A percentile compares a stretch with the other conserved stretches of the same genome.
Evolutionary conservation across 2,113 vertebrate species (phyloP).

Genomic region (Athene cunicularia): DNA sequence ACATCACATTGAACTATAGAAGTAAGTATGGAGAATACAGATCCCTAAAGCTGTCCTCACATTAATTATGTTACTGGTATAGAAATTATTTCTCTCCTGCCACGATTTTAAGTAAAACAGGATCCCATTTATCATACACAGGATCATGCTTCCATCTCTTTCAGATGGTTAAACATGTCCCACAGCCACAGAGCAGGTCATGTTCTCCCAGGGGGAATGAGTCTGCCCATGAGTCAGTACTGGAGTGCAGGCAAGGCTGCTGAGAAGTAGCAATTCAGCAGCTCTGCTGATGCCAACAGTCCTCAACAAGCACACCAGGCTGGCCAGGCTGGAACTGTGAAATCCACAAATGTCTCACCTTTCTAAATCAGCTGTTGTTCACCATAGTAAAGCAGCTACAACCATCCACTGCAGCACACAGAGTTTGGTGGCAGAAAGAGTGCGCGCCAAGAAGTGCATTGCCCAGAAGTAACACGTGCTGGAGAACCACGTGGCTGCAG

Average conservation of each 20-base stretch:
- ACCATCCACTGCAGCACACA: neutral
- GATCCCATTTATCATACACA: neutral
- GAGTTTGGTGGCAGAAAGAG: neutral
- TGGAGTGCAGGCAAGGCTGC: neutral
- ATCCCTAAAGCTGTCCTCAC: neutral
- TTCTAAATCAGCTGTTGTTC: neutral
- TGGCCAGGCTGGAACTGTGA: neutral
- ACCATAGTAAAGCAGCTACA: neutral
- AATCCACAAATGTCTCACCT: neutral
- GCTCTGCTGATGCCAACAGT: neutral
- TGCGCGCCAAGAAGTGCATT: neutral
- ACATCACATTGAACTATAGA: neutral
- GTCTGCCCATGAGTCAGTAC: neutral
- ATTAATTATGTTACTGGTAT: neutral
- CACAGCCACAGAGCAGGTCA: fast-evolving
- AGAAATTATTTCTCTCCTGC: neutral
- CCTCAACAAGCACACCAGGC: fast-evolving
- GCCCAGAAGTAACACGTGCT: neutral
- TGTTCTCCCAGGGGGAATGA: neutral
- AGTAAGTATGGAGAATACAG: neutral
- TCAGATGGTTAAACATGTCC: neutral
- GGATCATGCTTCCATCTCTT: neutral
- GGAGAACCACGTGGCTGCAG: neutral
- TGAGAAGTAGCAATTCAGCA: neutral
- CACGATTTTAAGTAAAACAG: neutral